Percentiles rank a stretch among this genome's conserved stretches.
These are phyloP conservation scores for Tenthredo scrophulariae DNA, from an alignment of 2,888 invertebrate species.

Conservation along the genomic window DNA sequence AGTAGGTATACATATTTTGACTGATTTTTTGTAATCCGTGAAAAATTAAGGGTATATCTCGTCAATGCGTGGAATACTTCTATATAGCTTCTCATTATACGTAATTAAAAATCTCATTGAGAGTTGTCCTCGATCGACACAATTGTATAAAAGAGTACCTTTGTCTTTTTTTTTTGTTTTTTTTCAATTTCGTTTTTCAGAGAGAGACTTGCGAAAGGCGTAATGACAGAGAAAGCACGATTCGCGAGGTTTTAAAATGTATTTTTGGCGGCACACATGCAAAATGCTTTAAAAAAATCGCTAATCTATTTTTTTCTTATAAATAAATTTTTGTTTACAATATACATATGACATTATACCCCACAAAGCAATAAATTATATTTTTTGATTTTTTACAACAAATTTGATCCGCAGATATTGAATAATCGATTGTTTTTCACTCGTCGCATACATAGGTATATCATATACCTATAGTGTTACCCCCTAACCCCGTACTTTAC, in stretches of 20 bases:
- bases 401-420: neutral
- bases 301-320: neutral
- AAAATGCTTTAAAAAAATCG: too few species aligned
- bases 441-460: neutral
- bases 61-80: neutral
- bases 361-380: neutral
- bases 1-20: neutral
- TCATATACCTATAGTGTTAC: neutral
- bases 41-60: neutral
- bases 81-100: too few species aligned
- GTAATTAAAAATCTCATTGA: neutral
- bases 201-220: too few species aligned
- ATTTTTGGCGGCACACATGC: neutral
- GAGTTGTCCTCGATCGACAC: neutral
- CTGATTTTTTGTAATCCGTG: neutral
- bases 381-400: neutral
- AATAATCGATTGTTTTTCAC: neutral
- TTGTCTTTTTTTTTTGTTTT: neutral
- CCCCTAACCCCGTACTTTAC: neutral
- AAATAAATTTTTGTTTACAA: neutral
- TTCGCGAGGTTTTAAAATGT: neutral
- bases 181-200: neutral
- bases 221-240: neutral
- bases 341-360: neutral
- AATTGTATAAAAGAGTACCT: neutral